Percentiles rank a stretch among this genome's conserved stretches.
Evolutionary conservation across 2,888 invertebrate genomes (phyloP).

Genomic region (Chaetogeoica ovagalla): DNA sequence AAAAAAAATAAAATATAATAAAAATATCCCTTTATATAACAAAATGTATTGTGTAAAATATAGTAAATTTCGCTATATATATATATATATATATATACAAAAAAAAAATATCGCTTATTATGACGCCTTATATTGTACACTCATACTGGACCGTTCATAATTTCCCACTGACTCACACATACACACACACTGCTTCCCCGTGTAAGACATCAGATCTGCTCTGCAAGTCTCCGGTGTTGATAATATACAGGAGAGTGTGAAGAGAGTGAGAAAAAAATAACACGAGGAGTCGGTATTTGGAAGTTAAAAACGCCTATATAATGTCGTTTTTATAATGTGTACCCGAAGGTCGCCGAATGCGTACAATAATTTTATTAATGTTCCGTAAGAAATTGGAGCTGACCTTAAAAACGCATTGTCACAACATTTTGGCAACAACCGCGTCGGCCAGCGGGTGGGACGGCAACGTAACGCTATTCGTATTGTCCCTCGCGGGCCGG

Average conservation of each 20-base stretch:
- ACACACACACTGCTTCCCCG: background rate
- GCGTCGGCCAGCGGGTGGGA: slow-evolving; percentile 46
- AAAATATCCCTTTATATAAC: background rate
- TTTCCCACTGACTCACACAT: background rate
- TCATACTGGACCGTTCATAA: slow-evolving; percentile 30
- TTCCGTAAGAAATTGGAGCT: slow-evolving; percentile 51
- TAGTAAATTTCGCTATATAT: background rate
- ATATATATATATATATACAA: background rate
- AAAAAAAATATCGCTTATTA: slow-evolving; percentile 14
- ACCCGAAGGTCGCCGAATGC: slow-evolving; percentile 36
- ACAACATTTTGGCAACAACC: slow-evolving; percentile 52
- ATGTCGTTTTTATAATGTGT: slow-evolving; percentile 38
- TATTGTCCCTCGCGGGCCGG: slow-evolving; percentile 25
- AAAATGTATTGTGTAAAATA: background rate
- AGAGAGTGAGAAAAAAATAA: slow-evolving; percentile 25
- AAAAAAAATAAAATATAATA: background rate
- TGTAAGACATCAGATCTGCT: background rate
- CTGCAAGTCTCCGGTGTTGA: background rate
- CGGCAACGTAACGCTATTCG: slow-evolving; percentile 31
- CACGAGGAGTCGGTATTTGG: slow-evolving; percentile 46
- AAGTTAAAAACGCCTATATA: slow-evolving; percentile 39
- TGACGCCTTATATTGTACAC: background rate
- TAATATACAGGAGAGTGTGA: background rate
- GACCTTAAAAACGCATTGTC: slow-evolving; percentile 53
- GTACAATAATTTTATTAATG: slow-evolving; percentile 47